Conservation (phyloP, 2,113 vertebrate species). For the Archilochus colubris region DNA sequence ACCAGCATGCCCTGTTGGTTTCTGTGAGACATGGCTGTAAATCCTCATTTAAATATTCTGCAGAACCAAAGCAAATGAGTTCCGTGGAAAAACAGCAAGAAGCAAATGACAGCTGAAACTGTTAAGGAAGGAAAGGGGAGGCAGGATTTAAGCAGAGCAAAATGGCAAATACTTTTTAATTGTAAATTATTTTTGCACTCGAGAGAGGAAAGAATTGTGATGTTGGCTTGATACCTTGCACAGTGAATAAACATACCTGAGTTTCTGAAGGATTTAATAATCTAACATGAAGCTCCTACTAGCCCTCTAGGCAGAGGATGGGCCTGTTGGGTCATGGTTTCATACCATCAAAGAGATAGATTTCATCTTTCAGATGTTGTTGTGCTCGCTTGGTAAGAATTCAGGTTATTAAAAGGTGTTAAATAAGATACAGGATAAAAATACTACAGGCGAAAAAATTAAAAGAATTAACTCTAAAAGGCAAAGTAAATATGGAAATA, state of each 20-base stretch:
- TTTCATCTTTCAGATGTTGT: constrained; percentile 68
- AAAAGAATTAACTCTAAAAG: constrained; percentile 30
- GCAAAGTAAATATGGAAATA: constrained; percentile 53
- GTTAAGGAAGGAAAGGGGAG: background rate
- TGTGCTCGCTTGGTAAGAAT: constrained; percentile 60
- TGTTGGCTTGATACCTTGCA: background rate
- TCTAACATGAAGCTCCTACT: constrained; percentile 27
- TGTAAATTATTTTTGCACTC: constrained; percentile 41
- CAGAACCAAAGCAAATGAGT: constrained; percentile 20
- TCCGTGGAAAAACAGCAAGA: background rate
- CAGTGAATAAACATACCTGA: constrained; percentile 28
- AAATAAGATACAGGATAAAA: constrained; percentile 59
- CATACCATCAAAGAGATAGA: constrained; percentile 65
- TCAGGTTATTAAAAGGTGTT: constrained; percentile 63
- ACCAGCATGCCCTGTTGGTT: background rate
- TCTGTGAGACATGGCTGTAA: background rate
- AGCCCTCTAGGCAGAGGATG: constrained; percentile 61
- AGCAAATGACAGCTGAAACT: constrained; percentile 24
- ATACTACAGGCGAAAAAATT: constrained; percentile 21
- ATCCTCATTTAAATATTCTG: background rate
- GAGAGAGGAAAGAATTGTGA: constrained; percentile 17
- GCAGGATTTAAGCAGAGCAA: background rate
- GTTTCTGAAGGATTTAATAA: constrained; percentile 64
- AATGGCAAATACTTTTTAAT: constrained; percentile 35
- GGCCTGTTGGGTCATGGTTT: constrained; percentile 70